Evolutionary conservation across 2,888 invertebrate genomes (phyloP), one percentile per base, ranked within the genome.

Genomic region (Caradrina kadenii): DNA sequence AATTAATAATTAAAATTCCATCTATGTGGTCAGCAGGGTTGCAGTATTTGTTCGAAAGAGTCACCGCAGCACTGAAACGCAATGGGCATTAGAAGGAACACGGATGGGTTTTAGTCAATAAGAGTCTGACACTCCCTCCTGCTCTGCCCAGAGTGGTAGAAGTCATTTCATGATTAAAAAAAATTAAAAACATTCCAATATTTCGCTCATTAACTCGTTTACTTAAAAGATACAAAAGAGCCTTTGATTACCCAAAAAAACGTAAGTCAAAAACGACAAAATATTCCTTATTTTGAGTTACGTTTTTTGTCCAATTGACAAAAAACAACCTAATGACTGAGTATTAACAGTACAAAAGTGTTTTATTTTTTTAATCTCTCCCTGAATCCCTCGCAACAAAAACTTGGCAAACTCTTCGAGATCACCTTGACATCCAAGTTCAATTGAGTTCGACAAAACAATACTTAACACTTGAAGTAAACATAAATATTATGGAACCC

Each of bases 371-470:
- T 42, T 61, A 21, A 48, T 35, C 17, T 21, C 21, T 26, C 8
- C 21, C 21, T 19, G 26, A 22, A 13, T 17, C 26, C 58, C 26
- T 64, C 48, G 13, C 5, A 13, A 10, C 35, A 48, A 52, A 59
- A 58, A 42, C 15, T 52, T 11, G 21, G 19, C 11, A 0, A 7
- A 22, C 22, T 39, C 39, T 13, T 19, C 10, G 26, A 39, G 52
- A 50, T 73, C 69, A 79, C 82, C 79, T 79, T 79, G 63, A 39
- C 45, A 52, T 7, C 26, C 3, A 48, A 64, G 64, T 73, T 81
- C 74, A 77, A 22, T 3, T 1, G 48, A 67, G 52, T 63, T 79
- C 69, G 45, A 42, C 11, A 50, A 60, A 73, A 66, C 59, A 69
- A 31, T 56, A 53, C 31, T 21, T 22, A 55, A 21, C 15, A 61